phyloP scores from a whole-genome alignment of 1,140 invertebrate genomes.

The Cydia pomonella region DNA sequence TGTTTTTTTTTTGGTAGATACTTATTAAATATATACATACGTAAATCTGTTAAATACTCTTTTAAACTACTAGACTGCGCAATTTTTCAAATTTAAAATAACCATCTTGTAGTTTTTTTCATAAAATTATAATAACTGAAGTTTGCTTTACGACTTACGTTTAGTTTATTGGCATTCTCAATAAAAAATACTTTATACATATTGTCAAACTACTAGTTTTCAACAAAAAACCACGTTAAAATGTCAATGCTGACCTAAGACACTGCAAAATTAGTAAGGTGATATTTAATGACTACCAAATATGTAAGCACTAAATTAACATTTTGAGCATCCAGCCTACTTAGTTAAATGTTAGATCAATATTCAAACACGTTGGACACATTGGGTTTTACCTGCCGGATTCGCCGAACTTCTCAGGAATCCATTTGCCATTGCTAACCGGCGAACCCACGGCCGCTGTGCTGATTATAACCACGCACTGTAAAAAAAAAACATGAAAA shows the following conservation, averaged over 20 bases:
- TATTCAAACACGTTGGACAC: conserved; percentile 19
- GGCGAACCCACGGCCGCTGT: conserved; percentile 52
- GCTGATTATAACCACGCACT: conserved; percentile 63
- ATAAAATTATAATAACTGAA: no score
- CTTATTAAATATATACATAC: no score
- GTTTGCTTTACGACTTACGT: no score
- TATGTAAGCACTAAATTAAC: conserved; percentile 3
- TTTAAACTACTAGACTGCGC: no score
- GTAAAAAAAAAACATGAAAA: conserved; percentile 35
- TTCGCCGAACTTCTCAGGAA: conserved; percentile 71
- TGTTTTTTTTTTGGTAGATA: no score
- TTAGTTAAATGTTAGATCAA: conserved; percentile 16
- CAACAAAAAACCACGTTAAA: conserved; percentile 29
- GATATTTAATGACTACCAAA: conserved; percentile 8
- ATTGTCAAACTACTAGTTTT: not conserved
- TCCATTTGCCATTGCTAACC: conserved; percentile 61
- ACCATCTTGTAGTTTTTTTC: no score
- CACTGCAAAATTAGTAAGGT: not conserved
- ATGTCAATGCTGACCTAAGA: not conserved
- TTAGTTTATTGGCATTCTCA: no score
- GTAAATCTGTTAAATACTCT: no score
- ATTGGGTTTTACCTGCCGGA: conserved; percentile 71
- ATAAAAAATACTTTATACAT: no score
- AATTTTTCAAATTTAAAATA: no score
- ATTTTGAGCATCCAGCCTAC: conserved; percentile 12